Conservation (phyloP, 2,888 invertebrate genomes). For the Aleiodes leptofemur region DNA sequence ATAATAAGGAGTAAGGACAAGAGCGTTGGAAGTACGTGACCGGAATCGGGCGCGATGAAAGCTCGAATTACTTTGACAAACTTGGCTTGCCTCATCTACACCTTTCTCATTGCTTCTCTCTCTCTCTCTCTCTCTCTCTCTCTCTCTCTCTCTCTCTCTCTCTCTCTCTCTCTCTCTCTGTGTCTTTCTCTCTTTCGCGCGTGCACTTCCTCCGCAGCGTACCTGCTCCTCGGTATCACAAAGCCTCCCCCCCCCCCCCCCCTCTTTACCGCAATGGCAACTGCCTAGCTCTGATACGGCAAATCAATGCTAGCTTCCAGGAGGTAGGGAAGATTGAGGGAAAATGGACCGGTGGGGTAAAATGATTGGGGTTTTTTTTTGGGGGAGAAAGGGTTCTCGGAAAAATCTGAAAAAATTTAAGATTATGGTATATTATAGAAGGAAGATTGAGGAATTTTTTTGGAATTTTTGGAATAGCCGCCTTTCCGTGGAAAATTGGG, state of each 20-base stretch:
- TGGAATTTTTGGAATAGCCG: too few species aligned
- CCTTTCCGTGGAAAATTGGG: too few species aligned
- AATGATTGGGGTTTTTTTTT: too few species aligned
- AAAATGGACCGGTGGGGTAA: too few species aligned
- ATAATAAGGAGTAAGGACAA: slow-evolving; percentile 58
- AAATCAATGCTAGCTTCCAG: slow-evolving; percentile 11
- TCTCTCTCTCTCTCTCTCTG: background rate
- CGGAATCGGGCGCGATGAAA: slow-evolving; percentile 45
- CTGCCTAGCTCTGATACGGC: slow-evolving; percentile 28
- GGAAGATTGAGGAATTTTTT: too few species aligned
- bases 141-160: slow-evolving; percentile 4
- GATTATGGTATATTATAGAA: too few species aligned
- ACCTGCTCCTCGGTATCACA: slow-evolving; percentile 19
- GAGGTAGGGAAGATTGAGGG: too few species aligned
- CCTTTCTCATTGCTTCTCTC: background rate
- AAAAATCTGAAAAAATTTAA: too few species aligned
- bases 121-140: background rate
- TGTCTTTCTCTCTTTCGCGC: background rate
- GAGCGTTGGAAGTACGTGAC: slow-evolving; percentile 52
- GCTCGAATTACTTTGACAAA: slow-evolving; percentile 70
- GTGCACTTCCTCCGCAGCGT: slow-evolving; percentile 7
- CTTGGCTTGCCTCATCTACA: slow-evolving; percentile 50
- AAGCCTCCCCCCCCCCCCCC: slow-evolving; percentile 1
- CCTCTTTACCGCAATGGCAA: slow-evolving; percentile 16
- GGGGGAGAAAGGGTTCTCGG: too few species aligned